Conservation (phyloP, 2,888 invertebrate species). For the Cataglyphis livida region DNA sequence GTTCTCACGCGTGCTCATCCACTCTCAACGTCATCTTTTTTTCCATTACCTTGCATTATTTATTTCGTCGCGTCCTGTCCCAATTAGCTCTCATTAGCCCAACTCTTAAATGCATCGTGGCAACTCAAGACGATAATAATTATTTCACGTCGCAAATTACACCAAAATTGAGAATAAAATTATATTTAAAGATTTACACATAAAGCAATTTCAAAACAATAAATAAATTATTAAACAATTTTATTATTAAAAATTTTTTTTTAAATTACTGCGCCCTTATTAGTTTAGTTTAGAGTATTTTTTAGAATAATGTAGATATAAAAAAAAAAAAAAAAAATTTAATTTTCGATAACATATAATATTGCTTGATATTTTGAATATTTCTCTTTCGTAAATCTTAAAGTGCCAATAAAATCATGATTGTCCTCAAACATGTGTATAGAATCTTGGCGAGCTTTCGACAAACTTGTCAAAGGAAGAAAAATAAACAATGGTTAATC, state of each 20-base stretch:
- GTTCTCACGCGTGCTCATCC: slow-evolving; percentile 7
- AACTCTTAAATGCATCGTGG: slow-evolving; percentile 1
- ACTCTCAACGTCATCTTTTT: slow-evolving; percentile 11
- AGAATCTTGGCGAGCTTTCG: slow-evolving; percentile 26
- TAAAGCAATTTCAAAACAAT: background rate
- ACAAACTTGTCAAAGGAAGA: slow-evolving; percentile 5
- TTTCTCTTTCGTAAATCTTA: background rate
- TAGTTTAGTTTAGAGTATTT: background rate
- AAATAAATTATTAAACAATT: background rate
- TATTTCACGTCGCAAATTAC: background rate
- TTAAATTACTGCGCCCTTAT: background rate
- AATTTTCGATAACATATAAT: background rate
- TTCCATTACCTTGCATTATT: slow-evolving; percentile 42
- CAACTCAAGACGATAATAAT: background rate
- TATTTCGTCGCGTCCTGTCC: background rate
- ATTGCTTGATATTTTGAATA: background rate
- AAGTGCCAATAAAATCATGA: slow-evolving; percentile 26
- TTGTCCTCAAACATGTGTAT: background rate
- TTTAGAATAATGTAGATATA: background rate
- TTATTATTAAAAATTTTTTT: background rate
- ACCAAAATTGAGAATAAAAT: background rate
- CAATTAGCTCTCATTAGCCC: slow-evolving; percentile 17
- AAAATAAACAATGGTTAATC: slow-evolving; percentile 52
- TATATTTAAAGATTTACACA: background rate
- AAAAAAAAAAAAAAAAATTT: background rate